These are phyloP conservation scores for Diprion similis DNA, from an alignment of 1,140 invertebrate species.

Conservation along the genomic window DNA sequence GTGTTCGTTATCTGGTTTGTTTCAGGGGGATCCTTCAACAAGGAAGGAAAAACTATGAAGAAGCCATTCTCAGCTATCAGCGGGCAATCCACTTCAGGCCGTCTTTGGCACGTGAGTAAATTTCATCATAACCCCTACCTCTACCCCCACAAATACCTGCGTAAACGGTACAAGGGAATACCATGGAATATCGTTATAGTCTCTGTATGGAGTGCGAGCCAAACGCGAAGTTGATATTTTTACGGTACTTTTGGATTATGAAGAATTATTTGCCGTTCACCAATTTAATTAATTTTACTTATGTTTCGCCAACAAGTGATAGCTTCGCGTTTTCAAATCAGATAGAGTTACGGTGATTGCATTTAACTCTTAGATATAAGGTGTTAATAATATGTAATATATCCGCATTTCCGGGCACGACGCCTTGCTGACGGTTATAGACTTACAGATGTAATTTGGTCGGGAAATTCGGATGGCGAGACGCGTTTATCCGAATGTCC, in stretches of 20 bases:
- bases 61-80: constrained; percentile 92
- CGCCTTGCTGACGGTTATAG: neutral
- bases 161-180: too few relatives aligned
- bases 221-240: too few relatives aligned
- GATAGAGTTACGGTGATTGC: too few relatives aligned
- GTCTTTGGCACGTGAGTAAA: constrained; percentile 89
- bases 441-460: neutral
- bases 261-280: too few relatives aligned
- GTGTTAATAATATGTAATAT: too few relatives aligned
- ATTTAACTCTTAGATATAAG: too few relatives aligned
- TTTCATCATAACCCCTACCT: constrained; percentile 1
- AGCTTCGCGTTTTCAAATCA: neutral
- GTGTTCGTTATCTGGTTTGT: constrained; percentile 53
- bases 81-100: constrained; percentile 93
- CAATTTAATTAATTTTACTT: too few relatives aligned
- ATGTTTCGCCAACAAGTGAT: neutral
- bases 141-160: neutral
- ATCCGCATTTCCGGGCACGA: too few relatives aligned
- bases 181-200: too few relatives aligned
- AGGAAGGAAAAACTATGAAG: constrained; percentile 85
- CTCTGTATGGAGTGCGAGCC: too few relatives aligned
- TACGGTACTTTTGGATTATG: too few relatives aligned
- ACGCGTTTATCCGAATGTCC: neutral
- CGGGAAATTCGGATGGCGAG: neutral
- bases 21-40: constrained; percentile 92